Base-by-base conservation (phyloP, 2,888 invertebrate species). In the Platypus cylindrus region DNA sequence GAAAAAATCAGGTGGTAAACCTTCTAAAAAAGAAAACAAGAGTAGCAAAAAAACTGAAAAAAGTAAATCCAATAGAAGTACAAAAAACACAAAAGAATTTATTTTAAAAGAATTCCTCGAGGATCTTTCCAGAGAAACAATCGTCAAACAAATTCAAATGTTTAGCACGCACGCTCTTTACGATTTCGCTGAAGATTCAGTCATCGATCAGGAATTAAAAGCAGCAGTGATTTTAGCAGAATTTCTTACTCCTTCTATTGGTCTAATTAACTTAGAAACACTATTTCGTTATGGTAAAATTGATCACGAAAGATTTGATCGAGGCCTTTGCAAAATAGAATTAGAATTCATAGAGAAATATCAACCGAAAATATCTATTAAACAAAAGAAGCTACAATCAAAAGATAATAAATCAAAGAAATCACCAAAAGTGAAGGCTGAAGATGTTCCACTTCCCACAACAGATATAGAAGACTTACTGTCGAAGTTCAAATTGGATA, bases 81-180 rank as follows among this genome's bases (percentile, higher is more conserved):
- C 30, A 9, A 41, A 35, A 31, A n/a, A 22, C 3, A 23, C 32
- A 5, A 17, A 29, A 12, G 33, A 17, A 13, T 15, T 14, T 14
- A 14, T 24, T 25, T 18, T 48, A 5, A 49, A 37, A 32, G 36
- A 45, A 13, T 43, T 48, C 31, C 38, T 56, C 20, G 40, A 39
- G 7, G 37, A 39, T 17, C 37, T 43, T 12, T 44, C 48, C 2
- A 46, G 46, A 32, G 38, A 44, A 31, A 47, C 25, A 3, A 42
- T 48, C 14, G 32, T 48, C 5, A 43, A 43, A 33, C 33, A 38
- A 15, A 32, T 45, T 8, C 50, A 53, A 43, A 38, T 47, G 20
- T 43, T 44, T 25, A 48, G 48, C 9, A 47, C 51, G 3, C 41
- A 49, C 30, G 40, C 46, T 32, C 35, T 59, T 5, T 53, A 52